A percentile compares a stretch with the other conserved stretches of the same genome.
These are phyloP conservation scores for Darevskia nairensis DNA, from an alignment of 2,797 vertebrate genomes.

Conservation along the genomic window DNA sequence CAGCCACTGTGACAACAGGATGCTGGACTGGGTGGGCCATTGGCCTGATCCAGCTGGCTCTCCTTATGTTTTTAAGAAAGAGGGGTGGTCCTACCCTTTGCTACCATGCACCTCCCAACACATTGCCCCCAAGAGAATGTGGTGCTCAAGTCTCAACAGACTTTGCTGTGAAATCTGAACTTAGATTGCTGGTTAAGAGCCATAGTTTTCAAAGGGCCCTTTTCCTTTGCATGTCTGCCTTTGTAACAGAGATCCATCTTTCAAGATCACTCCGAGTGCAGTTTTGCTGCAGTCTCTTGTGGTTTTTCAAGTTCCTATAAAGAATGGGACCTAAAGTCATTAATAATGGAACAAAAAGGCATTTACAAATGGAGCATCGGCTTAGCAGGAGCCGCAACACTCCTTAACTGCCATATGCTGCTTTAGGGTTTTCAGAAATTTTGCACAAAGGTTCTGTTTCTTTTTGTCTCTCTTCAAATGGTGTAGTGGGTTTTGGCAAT, in stretches of 20 bases:
- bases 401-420: slow-evolving; percentile 43
- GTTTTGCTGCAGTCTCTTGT: neutral
- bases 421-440: slow-evolving; percentile 45
- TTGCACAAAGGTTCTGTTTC: neutral
- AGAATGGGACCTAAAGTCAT: slow-evolving; percentile 61
- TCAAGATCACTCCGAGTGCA: neutral
- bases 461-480: slow-evolving; percentile 1
- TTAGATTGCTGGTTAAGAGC: neutral
- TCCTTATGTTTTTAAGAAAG: too few relatives aligned
- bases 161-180: too few relatives aligned
- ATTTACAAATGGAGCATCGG: slow-evolving; percentile 57
- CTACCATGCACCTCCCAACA: too few relatives aligned
- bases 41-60: too few relatives aligned
- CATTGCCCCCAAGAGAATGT: too few relatives aligned
- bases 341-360: slow-evolving; percentile 71
- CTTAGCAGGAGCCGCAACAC: slow-evolving; percentile 63
- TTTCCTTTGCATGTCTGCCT: neutral
- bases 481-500: slow-evolving; percentile 17
- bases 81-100: too few relatives aligned
- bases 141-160: too few relatives aligned
- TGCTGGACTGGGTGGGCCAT: too few relatives aligned
- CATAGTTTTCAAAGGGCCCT: neutral
- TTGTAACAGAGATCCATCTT: neutral
- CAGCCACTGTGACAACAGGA: too few relatives aligned
- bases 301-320: slow-evolving; percentile 46